Percentiles rank a stretch among this genome's conserved stretches.
Evolutionary conservation across 2,888 invertebrate genomes (phyloP).

Genomic region (Drosophila percnosoma): DNA sequence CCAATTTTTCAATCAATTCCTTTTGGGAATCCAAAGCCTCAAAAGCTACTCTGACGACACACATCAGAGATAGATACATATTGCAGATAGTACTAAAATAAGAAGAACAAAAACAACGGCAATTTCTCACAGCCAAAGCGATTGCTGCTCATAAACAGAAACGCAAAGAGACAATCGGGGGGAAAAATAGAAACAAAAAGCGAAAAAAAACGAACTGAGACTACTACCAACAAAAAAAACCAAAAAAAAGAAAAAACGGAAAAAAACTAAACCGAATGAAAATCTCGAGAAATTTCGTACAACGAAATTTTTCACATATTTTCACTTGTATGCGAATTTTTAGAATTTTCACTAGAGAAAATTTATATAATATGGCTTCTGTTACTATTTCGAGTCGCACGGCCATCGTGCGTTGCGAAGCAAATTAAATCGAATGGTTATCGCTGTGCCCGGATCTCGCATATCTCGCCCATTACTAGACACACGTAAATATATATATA

Average conservation of each 20-base stretch:
- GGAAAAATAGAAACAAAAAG: constrained; percentile 39
- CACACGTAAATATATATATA: constrained; percentile 7
- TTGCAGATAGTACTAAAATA: constrained; percentile 48
- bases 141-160: constrained; percentile 73
- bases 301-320: constrained; percentile 81
- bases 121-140: constrained; percentile 61
- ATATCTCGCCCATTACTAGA: constrained; percentile 51
- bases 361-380: constrained; percentile 81
- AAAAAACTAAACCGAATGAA: constrained; percentile 66
- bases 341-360: constrained; percentile 79
- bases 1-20: constrained; percentile 25
- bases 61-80: constrained; percentile 23
- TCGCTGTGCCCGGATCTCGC: constrained; percentile 56
- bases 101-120: constrained; percentile 52
- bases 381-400: constrained; percentile 78
- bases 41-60: constrained; percentile 45
- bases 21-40: constrained; percentile 30
- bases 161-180: constrained; percentile 57
- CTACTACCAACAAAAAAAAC: constrained; percentile 38
- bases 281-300: constrained; percentile 79
- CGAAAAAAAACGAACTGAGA: constrained; percentile 41
- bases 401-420: constrained; percentile 53
- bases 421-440: constrained; percentile 44
- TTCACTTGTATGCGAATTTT: constrained; percentile 81
- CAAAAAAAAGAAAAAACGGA: constrained; percentile 22